These are phyloP conservation scores for Anthoptus insignis DNA, from an alignment of 2,888 invertebrate species.

Conservation along the genomic window DNA sequence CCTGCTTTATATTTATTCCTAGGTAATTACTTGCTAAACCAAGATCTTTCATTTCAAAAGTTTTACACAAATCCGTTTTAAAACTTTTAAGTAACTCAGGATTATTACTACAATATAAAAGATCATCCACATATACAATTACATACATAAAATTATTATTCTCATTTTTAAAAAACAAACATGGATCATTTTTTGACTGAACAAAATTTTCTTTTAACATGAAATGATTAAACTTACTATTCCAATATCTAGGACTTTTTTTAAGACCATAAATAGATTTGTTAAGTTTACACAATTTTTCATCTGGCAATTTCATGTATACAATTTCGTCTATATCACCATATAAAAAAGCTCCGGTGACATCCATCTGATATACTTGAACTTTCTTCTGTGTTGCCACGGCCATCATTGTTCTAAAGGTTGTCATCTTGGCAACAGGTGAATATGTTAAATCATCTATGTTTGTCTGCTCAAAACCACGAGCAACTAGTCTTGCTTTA, in stretches of 20 bases:
- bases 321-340: slow-evolving; percentile 40
- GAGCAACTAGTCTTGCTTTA: slow-evolving; percentile 51
- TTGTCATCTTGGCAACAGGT: slow-evolving; percentile 45
- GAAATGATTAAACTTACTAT: slow-evolving; percentile 47
- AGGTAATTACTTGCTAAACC: slow-evolving; percentile 41
- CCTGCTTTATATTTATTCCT: slow-evolving; percentile 43
- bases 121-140: slow-evolving; percentile 46
- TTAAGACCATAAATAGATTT: slow-evolving; percentile 43
- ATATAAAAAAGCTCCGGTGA: slow-evolving; percentile 44
- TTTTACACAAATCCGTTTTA: slow-evolving; percentile 29
- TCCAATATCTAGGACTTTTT: slow-evolving; percentile 48
- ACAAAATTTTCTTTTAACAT: slow-evolving; percentile 45
- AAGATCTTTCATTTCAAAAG: slow-evolving; percentile 48
- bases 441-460: slow-evolving; percentile 41
- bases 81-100: not conserved
- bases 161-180: slow-evolving; percentile 42
- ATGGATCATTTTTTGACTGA: slow-evolving; percentile 43
- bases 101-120: slow-evolving; percentile 41
- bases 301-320: slow-evolving; percentile 43
- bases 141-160: slow-evolving; percentile 38
- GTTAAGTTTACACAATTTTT: slow-evolving; percentile 39
- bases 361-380: slow-evolving; percentile 44
- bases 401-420: slow-evolving; percentile 43
- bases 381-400: slow-evolving; percentile 42
- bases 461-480: slow-evolving; percentile 49